phyloP scores from a whole-genome alignment of 2,113 vertebrate species.

The Sapayoa aenigma region DNA sequence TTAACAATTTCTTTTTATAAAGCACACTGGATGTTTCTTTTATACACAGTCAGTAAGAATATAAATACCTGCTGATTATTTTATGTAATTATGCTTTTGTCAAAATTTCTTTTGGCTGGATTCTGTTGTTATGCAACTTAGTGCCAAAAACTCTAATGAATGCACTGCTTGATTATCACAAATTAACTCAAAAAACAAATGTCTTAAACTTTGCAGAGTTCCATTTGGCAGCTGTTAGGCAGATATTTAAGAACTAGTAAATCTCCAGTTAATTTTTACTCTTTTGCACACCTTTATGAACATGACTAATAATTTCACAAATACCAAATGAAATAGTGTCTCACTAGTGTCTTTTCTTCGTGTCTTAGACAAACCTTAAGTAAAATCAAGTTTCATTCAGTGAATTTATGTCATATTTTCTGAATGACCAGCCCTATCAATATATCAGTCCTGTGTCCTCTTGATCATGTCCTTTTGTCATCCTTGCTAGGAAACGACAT shows the following conservation, averaged over 20 bases:
- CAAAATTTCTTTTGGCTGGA: not conserved
- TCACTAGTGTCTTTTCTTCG: not conserved
- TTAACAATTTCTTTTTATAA: conserved; percentile 32
- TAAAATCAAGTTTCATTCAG: not conserved
- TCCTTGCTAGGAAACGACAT: not conserved
- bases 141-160: not conserved
- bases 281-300: not conserved
- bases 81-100: not conserved
- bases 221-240: not conserved
- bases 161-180: not conserved
- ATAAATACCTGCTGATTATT: conserved; percentile 11
- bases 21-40: not conserved
- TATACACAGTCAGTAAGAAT: not conserved
- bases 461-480: not conserved
- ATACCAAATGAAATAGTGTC: not conserved
- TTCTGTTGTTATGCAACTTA: not conserved
- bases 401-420: not conserved
- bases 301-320: not conserved
- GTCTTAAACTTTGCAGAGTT: not conserved
- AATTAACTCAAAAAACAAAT: not conserved
- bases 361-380: not conserved
- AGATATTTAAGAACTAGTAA: not conserved
- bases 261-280: not conserved
- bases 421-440: not conserved
- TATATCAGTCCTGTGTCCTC: fast-evolving